phyloP scores from a whole-genome alignment of 2,888 invertebrate species.

The Trichogramma evanescens region DNA sequence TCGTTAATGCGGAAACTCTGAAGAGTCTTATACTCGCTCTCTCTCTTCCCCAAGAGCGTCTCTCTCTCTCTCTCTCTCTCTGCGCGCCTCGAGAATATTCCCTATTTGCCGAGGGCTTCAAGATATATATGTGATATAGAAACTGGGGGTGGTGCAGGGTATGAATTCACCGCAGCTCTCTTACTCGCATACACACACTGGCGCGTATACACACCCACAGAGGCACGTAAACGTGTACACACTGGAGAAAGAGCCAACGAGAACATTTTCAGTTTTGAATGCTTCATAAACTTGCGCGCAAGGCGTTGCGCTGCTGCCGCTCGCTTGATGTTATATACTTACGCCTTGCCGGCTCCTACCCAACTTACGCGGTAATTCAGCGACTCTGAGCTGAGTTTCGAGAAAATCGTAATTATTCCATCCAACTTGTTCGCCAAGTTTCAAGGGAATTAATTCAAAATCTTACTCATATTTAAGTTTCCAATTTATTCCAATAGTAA shows the following conservation, averaged over 20 bases:
- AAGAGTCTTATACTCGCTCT: constrained; percentile 13
- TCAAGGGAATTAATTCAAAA: too few species aligned
- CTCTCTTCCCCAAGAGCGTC: constrained; percentile 3
- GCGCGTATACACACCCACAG: neutral
- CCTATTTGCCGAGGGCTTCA: constrained; percentile 9
- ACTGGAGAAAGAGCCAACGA: neutral
- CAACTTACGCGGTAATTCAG: neutral
- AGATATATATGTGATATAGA: neutral
- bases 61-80: neutral
- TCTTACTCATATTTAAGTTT: too few species aligned
- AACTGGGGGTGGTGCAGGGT: neutral
- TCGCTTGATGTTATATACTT: constrained; percentile 11
- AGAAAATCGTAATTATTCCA: neutral
- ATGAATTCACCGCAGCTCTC: neutral
- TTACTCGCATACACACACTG: too few species aligned
- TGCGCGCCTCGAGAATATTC: constrained; percentile 20
- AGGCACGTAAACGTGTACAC: neutral
- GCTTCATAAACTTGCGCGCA: constrained; percentile 18
- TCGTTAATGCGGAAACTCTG: constrained; percentile 21
- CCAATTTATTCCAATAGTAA: too few species aligned
- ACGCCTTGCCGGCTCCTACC: constrained; percentile 4
- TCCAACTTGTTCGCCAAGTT: too few species aligned
- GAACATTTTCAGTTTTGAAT: constrained; percentile 20
- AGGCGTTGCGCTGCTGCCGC: neutral
- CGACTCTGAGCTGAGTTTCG: neutral